phyloP scores from a whole-genome alignment of 37 sponge, comb jelly and placozoan species.

The Crambe crambe region DNA sequence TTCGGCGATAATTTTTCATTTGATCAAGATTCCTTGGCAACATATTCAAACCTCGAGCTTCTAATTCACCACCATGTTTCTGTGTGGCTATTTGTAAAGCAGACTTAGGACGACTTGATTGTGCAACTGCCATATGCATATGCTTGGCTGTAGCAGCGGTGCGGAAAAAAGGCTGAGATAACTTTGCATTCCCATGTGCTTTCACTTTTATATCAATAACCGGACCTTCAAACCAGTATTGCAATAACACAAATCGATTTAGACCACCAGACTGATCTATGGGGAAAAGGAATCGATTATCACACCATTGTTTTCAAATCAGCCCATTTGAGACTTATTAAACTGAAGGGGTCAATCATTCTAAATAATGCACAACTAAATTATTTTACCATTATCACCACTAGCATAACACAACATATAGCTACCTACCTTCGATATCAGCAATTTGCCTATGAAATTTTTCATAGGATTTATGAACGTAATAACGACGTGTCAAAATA shows the following conservation, averaged over 20 bases:
- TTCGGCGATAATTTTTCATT: conserved; percentile 6
- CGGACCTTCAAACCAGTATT: conserved; percentile 11
- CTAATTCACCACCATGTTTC: conserved; percentile 31
- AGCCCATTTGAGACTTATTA: no score
- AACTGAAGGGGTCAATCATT: no score
- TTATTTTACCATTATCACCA: no score
- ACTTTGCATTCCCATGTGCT: conserved; percentile 4
- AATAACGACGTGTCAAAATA: conserved; percentile 4
- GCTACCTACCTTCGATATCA: conserved; percentile 12
- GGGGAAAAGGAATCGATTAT: no score
- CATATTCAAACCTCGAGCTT: background rate
- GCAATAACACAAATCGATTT: no score
- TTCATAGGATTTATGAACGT: background rate
- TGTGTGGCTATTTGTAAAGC: conserved; percentile 31
- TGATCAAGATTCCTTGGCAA: conserved; percentile 8
- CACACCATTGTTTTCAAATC: no score
- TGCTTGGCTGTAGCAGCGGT: conserved; percentile 28
- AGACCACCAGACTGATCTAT: no score
- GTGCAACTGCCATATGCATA: conserved; percentile 17
- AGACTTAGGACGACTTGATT: conserved; percentile 12
- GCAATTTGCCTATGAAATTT: background rate
- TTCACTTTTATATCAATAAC: background rate
- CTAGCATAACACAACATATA: no score
- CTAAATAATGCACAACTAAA: no score
- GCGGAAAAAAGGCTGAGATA: conserved; percentile 14